Evolutionary conservation across 2,888 invertebrate species (phyloP).

Genomic region (Drosophila rellima): DNA sequence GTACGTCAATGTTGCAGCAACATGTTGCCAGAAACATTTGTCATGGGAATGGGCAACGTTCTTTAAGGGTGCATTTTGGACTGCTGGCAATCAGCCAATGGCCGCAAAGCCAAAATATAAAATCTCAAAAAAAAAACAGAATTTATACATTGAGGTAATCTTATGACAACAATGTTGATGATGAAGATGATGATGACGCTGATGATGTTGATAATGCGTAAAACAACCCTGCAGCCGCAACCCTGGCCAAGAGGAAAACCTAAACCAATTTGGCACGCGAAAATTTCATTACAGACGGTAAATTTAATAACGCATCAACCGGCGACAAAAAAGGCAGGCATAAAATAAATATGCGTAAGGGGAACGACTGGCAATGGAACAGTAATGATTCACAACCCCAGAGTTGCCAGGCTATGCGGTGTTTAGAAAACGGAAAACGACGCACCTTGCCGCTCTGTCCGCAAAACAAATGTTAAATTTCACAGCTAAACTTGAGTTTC

Average conservation of each 20-base stretch:
- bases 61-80: conserved; percentile 33
- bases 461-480: conserved; percentile 54
- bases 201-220: conserved; percentile 43
- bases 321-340: conserved; percentile 10
- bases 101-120: conserved; percentile 44
- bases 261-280: conserved; percentile 77
- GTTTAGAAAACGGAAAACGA: conserved; percentile 32
- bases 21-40: conserved; percentile 36
- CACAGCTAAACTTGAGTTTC: conserved; percentile 44
- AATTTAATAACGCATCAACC: conserved; percentile 71
- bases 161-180: conserved; percentile 12
- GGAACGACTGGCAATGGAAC: conserved; percentile 41
- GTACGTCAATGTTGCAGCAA: conserved; percentile 50
- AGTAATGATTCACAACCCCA: conserved; percentile 29
- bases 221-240: conserved; percentile 69
- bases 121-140: conserved; percentile 24
- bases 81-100: conserved; percentile 54
- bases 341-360: conserved; percentile 21
- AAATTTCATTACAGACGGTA: conserved; percentile 75
- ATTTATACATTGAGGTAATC: conserved; percentile 21
- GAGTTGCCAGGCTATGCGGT: conserved; percentile 35
- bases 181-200: conserved; percentile 32
- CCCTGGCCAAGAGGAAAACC: conserved; percentile 49
- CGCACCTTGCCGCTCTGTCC: conserved; percentile 28
- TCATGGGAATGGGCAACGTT: neutral